A percentile compares a stretch with the other conserved stretches of the same genome.
Evolutionary conservation across 1,140 invertebrate species (phyloP).

Genomic region (Drosophila setifemur): DNA sequence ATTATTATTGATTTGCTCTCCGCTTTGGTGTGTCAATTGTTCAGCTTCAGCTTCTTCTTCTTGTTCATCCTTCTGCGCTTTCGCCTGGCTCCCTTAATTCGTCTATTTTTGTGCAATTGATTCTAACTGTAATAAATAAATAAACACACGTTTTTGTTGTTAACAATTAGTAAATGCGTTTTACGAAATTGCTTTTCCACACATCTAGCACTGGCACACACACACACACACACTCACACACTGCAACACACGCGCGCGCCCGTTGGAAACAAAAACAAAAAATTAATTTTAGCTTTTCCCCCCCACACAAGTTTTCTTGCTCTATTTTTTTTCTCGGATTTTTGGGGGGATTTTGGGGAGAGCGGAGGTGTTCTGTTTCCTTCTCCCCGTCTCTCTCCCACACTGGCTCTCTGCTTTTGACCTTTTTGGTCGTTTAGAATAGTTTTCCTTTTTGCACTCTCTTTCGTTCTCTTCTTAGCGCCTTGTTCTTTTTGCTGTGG

Average conservation of each 20-base stretch:
- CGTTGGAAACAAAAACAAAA: slow-evolving; percentile 73
- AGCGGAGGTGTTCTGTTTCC: slow-evolving; percentile 14
- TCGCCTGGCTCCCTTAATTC: slow-evolving; percentile 16
- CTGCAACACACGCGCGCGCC: slow-evolving; percentile 25
- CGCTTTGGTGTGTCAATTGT: background rate
- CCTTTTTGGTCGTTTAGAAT: slow-evolving; percentile 45
- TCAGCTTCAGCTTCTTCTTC: slow-evolving; percentile 3
- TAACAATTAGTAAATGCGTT: slow-evolving; percentile 68
- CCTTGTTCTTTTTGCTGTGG: slow-evolving; percentile 9
- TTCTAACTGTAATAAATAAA: slow-evolving; percentile 31
- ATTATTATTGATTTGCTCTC: slow-evolving; percentile 20
- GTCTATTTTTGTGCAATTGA: slow-evolving; percentile 57
- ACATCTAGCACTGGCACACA: slow-evolving; percentile 9
- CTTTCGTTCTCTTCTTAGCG: slow-evolving; percentile 11
- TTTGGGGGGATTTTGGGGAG: background rate
- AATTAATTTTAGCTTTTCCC: slow-evolving; percentile 78
- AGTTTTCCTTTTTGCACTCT: slow-evolving; percentile 33
- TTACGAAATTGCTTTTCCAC: slow-evolving; percentile 47
- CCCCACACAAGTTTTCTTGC: slow-evolving; percentile 64
- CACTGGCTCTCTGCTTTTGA: slow-evolving; percentile 23
- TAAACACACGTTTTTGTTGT: slow-evolving; percentile 20
- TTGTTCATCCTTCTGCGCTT: too few species aligned
- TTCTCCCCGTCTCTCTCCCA: slow-evolving; percentile 4
- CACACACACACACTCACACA: slow-evolving; percentile 9
- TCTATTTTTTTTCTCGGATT: slow-evolving; percentile 63